A percentile compares a stretch with the other conserved stretches of the same genome.
These are phyloP conservation scores for Nymphalis polychloros DNA, from an alignment of 2,888 invertebrate species.

Conservation along the genomic window DNA sequence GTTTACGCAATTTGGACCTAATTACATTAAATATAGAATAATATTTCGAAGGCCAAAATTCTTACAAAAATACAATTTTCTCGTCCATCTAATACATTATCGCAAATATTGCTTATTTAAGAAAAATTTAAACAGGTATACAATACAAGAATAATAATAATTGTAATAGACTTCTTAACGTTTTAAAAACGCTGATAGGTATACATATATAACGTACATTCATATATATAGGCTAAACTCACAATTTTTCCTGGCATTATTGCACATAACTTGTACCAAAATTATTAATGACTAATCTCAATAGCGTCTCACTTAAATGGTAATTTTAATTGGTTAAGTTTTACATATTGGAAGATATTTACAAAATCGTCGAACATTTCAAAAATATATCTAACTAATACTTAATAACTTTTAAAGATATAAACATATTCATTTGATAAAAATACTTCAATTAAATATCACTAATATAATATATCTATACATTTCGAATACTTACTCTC, in stretches of 20 bases:
- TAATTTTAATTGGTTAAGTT: background rate
- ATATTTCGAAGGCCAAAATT: constrained; percentile 23
- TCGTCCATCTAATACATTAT: constrained; percentile 7
- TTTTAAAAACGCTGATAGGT: constrained; percentile 18
- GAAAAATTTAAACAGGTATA: constrained; percentile 11
- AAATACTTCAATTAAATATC: background rate
- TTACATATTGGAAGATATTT: constrained; percentile 5
- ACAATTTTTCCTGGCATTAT: constrained; percentile 8
- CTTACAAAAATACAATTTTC: constrained; percentile 34
- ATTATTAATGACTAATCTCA: constrained; percentile 5
- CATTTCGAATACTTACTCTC: background rate
- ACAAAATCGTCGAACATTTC: background rate
- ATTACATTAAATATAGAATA: constrained; percentile 19
- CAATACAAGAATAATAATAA: constrained; percentile 8
- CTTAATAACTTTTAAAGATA: background rate
- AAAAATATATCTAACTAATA: background rate
- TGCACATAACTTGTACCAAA: constrained; percentile 20
- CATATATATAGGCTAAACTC: background rate
- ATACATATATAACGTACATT: background rate
- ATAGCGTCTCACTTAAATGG: constrained; percentile 13
- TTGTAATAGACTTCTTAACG: constrained; percentile 3
- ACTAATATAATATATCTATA: background rate
- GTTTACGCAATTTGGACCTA: background rate
- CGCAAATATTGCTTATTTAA: constrained; percentile 21
- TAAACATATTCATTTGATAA: background rate